These are phyloP conservation scores for Heliconius himera DNA, from an alignment of 1,140 invertebrate genomes.

Conservation along the genomic window DNA sequence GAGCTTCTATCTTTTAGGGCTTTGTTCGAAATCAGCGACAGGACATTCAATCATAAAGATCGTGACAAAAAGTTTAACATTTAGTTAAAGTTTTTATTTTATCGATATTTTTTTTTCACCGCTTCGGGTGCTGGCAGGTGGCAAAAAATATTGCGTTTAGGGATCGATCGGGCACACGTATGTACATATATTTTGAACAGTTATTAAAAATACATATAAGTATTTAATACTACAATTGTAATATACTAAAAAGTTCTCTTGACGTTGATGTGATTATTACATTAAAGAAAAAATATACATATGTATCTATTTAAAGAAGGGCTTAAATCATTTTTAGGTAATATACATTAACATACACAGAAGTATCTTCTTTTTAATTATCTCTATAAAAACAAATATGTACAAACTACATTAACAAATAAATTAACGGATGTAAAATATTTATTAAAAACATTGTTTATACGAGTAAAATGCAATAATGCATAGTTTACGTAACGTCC, in stretches of 20 bases:
- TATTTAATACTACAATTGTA: neutral
- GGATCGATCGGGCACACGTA: slow-evolving; percentile 22
- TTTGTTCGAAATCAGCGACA: slow-evolving; percentile 81
- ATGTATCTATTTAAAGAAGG: too few species aligned
- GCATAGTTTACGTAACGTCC: slow-evolving; percentile 18
- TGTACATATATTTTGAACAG: slow-evolving; percentile 11
- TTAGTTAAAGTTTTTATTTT: slow-evolving; percentile 56
- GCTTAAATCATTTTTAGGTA: neutral
- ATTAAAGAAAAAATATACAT: too few species aligned
- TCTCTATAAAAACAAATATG: neutral
- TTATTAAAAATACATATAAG: slow-evolving; percentile 3
- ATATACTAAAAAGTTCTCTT: too few species aligned
- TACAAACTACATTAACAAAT: neutral
- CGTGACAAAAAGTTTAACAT: slow-evolving; percentile 62
- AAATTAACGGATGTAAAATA: slow-evolving; percentile 1
- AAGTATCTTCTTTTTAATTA: neutral
- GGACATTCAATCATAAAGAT: slow-evolving; percentile 75
- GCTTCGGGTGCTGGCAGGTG: slow-evolving; percentile 70
- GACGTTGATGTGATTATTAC: too few species aligned
- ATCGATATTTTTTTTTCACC: slow-evolving; percentile 61
- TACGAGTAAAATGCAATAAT: slow-evolving; percentile 5
- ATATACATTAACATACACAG: neutral
- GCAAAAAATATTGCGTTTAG: slow-evolving; percentile 46
- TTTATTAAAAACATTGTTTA: slow-evolving; percentile 16
- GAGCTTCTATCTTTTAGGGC: slow-evolving; percentile 68